Base-by-base conservation (phyloP, 1,140 invertebrate species). In the Polyergus mexicanus region DNA sequence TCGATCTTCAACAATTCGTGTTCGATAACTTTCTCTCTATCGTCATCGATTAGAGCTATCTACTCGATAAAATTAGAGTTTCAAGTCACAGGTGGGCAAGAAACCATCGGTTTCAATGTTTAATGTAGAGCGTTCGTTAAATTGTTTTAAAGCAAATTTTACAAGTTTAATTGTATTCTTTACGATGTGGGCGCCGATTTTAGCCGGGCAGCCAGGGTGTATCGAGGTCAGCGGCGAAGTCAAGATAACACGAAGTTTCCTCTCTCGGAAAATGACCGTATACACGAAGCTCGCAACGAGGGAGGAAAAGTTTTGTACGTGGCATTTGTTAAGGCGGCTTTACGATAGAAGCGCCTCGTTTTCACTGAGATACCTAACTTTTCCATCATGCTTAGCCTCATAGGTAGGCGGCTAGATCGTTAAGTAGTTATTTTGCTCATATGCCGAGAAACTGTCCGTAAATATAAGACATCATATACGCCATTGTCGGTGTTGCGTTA, bases 191-290 rank as follows among this genome's bases (percentile, higher is more conserved):
- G 41, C 60, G 47, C 54, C 58, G 72, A 84, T 84, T 65, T 72
- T 25, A n/a, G 25, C 25, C 38, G 22, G 32, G 68, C 41, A 38
- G 56, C 25, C 32, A 66, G n/a, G 38, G 81, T 77, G 72, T 84
- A 84, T 84, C 72, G 81, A 44, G 81, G 81, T 84, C 81, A 84
- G 62, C 72, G 60, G 72, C 44, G 41, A 77, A 84, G 81, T 84
- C 81, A 84, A 84, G 72, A 84, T 84, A 84, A 84, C 81, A 80
- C 68, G 84, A 78, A 78, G 84, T 85, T 85, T 69, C 47, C 25
- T 80, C 63, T 47, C 63, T 47, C 28, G 63, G 81, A 85, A 85
- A 78, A 85, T 85, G 22, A 51, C 63, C 47, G 63, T 85, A 60
- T 77, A 66, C 60, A 63, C 71, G 54, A 63, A 47, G 54, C 56